A percentile compares a stretch with the other conserved stretches of the same genome.
Evolutionary conservation across 2,797 vertebrate genomes (phyloP).

Genomic region (Danio albolineatus): DNA sequence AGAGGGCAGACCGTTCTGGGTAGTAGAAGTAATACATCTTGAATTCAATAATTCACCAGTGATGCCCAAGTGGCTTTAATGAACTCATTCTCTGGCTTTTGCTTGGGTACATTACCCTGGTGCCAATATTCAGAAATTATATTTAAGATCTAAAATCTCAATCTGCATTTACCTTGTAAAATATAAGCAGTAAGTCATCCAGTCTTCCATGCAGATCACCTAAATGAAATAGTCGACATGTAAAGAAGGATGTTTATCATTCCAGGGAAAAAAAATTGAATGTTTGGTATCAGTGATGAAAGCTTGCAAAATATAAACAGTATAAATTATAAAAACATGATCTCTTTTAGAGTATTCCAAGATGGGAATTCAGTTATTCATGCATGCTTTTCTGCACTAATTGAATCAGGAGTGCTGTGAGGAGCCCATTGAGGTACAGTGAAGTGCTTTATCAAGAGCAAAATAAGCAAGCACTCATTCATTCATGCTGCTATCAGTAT

Average conservation of each 20-base stretch:
- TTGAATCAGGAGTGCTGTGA: conserved; percentile 61
- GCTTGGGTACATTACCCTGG: not conserved
- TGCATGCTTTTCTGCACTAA: conserved; percentile 33
- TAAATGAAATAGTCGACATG: conserved; percentile 63
- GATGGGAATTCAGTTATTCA: conserved; percentile 54
- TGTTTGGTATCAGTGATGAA: not conserved
- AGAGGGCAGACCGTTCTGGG: conserved; percentile 94
- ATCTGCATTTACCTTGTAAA: conserved; percentile 88
- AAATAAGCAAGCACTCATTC: conserved; percentile 65
- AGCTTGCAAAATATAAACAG: conserved; percentile 3
- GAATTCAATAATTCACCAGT: not conserved
- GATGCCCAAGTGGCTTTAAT: conserved; percentile 15
- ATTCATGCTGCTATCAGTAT: conserved; percentile 28
- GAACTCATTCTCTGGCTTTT: not conserved
- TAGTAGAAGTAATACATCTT: not conserved
- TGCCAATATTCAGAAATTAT: conserved; percentile 12
- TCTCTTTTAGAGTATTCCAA: conserved; percentile 38
- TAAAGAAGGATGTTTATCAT: not conserved
- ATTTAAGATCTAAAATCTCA: not conserved
- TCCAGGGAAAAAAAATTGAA: conserved; percentile 2
- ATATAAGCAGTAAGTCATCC: conserved; percentile 95
- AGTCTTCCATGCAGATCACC: conserved; percentile 95
- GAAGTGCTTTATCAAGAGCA: conserved; percentile 70
- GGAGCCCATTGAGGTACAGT: conserved; percentile 59
- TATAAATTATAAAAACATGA: conserved; percentile 2